Evolutionary conservation across 2,113 vertebrate species (phyloP).

Genomic region (Cyanistes caeruleus): DNA sequence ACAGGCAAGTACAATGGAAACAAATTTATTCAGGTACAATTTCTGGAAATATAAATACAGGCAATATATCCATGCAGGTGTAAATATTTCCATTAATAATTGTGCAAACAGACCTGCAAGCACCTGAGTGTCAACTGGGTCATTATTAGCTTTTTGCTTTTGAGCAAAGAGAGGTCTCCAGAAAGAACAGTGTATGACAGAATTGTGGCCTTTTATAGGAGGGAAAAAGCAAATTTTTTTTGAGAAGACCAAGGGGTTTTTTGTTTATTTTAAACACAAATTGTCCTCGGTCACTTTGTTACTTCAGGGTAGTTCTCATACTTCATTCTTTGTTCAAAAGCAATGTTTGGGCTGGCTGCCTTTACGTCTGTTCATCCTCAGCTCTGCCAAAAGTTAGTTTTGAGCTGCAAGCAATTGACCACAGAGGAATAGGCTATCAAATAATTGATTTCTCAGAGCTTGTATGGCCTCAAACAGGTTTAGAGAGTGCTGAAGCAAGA

Average conservation of each 20-base stretch:
- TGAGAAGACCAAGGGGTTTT: background rate
- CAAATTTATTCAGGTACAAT: background rate
- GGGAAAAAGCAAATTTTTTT: background rate
- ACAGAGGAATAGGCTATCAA: slow-evolving; percentile 20
- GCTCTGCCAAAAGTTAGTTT: background rate
- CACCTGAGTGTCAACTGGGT: background rate
- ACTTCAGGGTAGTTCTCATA: background rate
- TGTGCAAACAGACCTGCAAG: background rate
- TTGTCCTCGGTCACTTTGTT: background rate
- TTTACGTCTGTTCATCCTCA: background rate
- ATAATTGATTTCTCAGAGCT: slow-evolving; percentile 39
- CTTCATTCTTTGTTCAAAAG: background rate
- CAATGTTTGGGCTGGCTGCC: background rate
- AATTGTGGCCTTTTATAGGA: background rate
- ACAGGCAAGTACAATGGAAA: background rate
- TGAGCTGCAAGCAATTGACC: slow-evolving; percentile 10
- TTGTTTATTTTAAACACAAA: background rate
- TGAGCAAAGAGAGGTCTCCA: background rate
- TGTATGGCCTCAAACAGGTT: slow-evolving; percentile 33
- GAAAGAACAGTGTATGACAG: background rate
- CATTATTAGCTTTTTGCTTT: background rate
- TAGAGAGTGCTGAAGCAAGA: slow-evolving; percentile 39
- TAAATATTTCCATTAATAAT: background rate
- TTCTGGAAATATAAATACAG: background rate
- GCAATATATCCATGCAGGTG: background rate